These are phyloP conservation scores for Propsilocerus akamusi DNA, from an alignment of 1,140 invertebrate species.

Conservation along the genomic window DNA sequence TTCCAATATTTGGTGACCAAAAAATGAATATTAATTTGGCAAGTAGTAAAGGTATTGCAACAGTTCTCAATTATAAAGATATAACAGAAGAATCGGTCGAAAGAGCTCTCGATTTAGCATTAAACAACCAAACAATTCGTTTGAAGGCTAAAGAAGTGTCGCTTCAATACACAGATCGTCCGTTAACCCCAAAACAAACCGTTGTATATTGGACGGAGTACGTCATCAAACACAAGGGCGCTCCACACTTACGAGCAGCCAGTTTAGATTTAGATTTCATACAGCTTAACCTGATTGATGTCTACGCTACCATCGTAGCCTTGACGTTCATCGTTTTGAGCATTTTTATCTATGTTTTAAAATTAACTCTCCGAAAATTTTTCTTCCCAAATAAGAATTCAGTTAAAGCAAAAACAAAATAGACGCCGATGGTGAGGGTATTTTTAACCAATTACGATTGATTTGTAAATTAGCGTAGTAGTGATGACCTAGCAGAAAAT, in stretches of 20 bases:
- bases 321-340: background rate
- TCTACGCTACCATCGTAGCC: slow-evolving; percentile 9
- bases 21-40: slow-evolving; percentile 30
- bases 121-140: slow-evolving; percentile 14
- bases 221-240: slow-evolving; percentile 26
- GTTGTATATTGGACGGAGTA: slow-evolving; percentile 35
- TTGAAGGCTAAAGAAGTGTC: slow-evolving; percentile 28
- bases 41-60: slow-evolving; percentile 26
- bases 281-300: slow-evolving; percentile 20
- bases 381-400: too few species aligned
- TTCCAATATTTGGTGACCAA: slow-evolving; percentile 48
- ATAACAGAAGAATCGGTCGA: slow-evolving; percentile 12
- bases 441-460: too few species aligned
- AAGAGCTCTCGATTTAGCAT: slow-evolving; percentile 10
- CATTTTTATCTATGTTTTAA: background rate
- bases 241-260: slow-evolving; percentile 19
- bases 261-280: slow-evolving; percentile 18
- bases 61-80: slow-evolving; percentile 14
- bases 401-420: background rate
- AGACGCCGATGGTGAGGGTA: too few species aligned
- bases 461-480: too few species aligned
- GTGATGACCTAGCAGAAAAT: too few species aligned
- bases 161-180: slow-evolving; percentile 29
- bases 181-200: slow-evolving; percentile 26
- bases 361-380: background rate